These are phyloP conservation scores for Merops nubicus DNA, from an alignment of 2,113 vertebrate species.

Conservation along the genomic window DNA sequence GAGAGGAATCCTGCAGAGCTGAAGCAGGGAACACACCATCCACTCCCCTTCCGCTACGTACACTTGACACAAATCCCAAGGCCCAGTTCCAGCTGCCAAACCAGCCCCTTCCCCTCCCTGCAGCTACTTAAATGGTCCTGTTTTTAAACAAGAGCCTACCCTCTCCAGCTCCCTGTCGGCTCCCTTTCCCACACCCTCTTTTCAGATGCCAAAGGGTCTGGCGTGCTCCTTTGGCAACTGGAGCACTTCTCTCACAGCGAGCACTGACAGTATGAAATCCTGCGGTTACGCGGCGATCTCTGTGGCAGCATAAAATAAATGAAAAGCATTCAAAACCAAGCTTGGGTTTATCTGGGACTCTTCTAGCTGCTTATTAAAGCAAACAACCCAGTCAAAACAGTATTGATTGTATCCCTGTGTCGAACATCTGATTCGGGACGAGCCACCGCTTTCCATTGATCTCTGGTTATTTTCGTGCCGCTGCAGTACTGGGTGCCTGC, in stretches of 20 bases:
- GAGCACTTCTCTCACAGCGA: not conserved
- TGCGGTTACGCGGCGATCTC: constrained; percentile 39
- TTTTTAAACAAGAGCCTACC: not conserved
- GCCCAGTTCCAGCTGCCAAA: not conserved
- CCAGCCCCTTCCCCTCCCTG: not conserved
- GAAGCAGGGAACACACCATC: not conserved
- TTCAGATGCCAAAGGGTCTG: constrained; percentile 39
- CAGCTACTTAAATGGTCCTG: constrained; percentile 40
- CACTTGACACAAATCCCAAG: not conserved
- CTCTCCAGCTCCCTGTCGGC: not conserved
- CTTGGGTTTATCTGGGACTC: constrained; percentile 45
- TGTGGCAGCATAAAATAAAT: constrained; percentile 52
- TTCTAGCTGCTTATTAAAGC: constrained; percentile 40
- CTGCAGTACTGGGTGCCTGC: not conserved
- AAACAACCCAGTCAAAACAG: constrained; percentile 55
- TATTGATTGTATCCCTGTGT: not conserved
- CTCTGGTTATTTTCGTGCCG: not conserved
- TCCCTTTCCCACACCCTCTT: constrained; percentile 44
- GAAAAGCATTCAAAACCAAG: constrained; percentile 41
- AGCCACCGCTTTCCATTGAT: not conserved
- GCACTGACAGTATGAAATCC: constrained; percentile 35
- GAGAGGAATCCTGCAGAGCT: fast-evolving
- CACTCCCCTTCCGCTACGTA: not conserved
- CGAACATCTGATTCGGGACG: not conserved
- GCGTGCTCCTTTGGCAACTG: constrained; percentile 47